These are phyloP conservation scores for Passer montanus DNA, from an alignment of 2,113 vertebrate species.

Conservation along the genomic window DNA sequence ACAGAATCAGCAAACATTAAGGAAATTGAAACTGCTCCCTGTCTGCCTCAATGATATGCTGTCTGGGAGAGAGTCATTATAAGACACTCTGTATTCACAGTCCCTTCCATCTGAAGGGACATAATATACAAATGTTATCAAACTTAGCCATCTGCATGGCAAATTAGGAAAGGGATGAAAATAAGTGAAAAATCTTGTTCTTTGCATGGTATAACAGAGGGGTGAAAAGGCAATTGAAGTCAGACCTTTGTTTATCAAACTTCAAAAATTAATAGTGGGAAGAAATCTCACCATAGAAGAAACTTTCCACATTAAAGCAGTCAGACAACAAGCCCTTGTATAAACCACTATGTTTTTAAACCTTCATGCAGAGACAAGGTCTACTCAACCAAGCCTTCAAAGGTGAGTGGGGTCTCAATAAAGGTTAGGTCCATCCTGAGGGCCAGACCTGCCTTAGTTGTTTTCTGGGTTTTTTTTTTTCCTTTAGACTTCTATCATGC, in stretches of 20 bases:
- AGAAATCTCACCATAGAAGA: neutral
- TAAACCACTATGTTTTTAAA: neutral
- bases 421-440: neutral
- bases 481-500: neutral
- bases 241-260: neutral
- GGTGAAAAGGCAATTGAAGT: rapidly evolving
- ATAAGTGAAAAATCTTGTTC: neutral
- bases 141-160: neutral
- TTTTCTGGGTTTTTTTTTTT: neutral
- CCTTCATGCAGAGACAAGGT: neutral
- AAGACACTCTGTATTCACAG: neutral
- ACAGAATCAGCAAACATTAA: conserved; percentile 26
- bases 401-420: neutral
- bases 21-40: neutral
- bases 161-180: neutral
- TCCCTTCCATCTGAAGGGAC: neutral
- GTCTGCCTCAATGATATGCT: neutral
- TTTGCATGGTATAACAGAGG: neutral
- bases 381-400: neutral
- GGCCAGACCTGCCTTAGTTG: neutral
- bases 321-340: neutral
- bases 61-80: neutral
- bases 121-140: neutral
- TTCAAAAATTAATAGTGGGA: neutral
- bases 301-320: neutral